Evolutionary conservation across 2,113 vertebrate genomes (phyloP).

Genomic region (Sula dactylatra): DNA sequence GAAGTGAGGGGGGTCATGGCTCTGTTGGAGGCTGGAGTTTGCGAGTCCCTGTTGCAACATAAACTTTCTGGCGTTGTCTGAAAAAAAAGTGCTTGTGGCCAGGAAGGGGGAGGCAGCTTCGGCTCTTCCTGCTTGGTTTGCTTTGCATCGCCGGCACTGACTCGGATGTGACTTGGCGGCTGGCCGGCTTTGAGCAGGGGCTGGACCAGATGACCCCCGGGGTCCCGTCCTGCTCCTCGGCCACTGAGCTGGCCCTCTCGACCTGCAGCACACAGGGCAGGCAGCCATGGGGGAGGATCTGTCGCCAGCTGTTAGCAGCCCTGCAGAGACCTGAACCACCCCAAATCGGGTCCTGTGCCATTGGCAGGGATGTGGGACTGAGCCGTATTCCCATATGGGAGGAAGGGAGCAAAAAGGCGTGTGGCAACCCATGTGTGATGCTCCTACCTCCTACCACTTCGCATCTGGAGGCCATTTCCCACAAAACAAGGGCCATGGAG

Average conservation of each 20-base stretch:
- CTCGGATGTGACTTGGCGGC: background rate
- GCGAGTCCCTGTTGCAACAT: background rate
- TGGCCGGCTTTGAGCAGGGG: background rate
- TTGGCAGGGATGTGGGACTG: accelerated
- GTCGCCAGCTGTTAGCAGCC: background rate
- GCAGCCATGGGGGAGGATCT: background rate
- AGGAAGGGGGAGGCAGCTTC: background rate
- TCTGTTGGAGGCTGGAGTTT: background rate
- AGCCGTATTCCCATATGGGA: accelerated
- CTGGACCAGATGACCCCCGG: background rate
- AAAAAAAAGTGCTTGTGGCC: background rate
- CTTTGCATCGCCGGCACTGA: background rate
- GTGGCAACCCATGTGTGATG: accelerated
- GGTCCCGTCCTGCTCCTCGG: background rate
- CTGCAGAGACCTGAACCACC: background rate
- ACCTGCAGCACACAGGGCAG: background rate
- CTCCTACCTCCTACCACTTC: constrained; percentile 80
- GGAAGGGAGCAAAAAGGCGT: background rate
- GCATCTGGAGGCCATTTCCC: constrained; percentile 91
- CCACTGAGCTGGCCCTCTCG: background rate
- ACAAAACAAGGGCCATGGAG: constrained; percentile 88
- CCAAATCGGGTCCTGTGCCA: background rate
- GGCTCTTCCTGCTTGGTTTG: background rate
- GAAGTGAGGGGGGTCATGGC: background rate
- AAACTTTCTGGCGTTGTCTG: background rate